phyloP scores from a whole-genome alignment of 2,797 vertebrate genomes.

The Pelodytes ibericus region DNA sequence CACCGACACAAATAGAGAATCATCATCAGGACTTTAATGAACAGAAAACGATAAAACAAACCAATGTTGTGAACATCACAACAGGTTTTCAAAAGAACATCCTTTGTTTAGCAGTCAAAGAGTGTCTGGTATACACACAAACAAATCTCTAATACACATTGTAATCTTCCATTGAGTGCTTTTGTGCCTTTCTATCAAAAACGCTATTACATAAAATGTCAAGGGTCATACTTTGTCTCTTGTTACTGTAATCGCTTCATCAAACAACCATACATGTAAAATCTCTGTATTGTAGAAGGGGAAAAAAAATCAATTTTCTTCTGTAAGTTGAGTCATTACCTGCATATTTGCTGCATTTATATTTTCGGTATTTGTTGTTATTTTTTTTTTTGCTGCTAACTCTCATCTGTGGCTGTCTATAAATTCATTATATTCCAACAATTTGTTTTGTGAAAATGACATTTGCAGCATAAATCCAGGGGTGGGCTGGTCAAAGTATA shows the following conservation, averaged over 20 bases:
- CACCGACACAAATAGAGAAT: too few species aligned
- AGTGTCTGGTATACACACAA: neutral
- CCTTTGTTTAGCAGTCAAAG: neutral
- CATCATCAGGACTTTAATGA: neutral
- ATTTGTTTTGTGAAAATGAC: too few species aligned
- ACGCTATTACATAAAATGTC: neutral
- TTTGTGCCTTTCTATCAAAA: neutral
- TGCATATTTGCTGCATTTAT: neutral
- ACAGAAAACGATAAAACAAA: neutral
- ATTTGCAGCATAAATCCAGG: too few species aligned
- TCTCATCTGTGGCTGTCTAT: too few species aligned
- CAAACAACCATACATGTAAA: neutral
- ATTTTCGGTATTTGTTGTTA: neutral
- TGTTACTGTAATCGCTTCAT: neutral
- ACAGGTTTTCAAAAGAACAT: neutral
- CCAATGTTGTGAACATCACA: neutral
- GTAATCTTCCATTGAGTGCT: neutral
- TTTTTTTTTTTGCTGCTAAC: neutral
- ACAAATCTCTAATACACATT: neutral
- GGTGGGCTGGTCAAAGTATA: too few species aligned
- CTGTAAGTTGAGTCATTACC: neutral
- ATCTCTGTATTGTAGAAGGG: neutral
- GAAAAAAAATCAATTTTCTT: neutral
- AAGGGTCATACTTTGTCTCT: neutral
- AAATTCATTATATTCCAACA: too few species aligned